These are phyloP conservation scores for Excalfactoria chinensis DNA, from an alignment of 2,113 vertebrate species.

Conservation along the genomic window DNA sequence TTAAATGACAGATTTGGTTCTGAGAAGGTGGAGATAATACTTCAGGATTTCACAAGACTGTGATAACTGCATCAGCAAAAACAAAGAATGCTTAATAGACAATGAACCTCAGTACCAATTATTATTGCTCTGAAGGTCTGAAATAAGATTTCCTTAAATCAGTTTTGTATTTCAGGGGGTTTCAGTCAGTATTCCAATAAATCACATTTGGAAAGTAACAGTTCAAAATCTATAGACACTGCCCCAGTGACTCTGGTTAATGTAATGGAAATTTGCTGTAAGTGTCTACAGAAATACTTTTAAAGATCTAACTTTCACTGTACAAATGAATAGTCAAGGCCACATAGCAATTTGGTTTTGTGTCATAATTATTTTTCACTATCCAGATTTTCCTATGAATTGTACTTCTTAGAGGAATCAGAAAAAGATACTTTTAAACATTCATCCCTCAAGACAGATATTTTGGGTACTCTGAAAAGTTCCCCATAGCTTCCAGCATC, in stretches of 20 bases:
- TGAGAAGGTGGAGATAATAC: neutral
- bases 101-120: neutral
- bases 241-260: neutral
- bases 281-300: neutral
- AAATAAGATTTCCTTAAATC: constrained; percentile 8
- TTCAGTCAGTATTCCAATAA: constrained; percentile 31
- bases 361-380: neutral
- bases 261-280: constrained; percentile 11
- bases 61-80: constrained; percentile 10
- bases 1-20: neutral
- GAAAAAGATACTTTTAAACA: neutral
- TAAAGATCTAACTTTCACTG: neutral
- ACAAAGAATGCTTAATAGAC: neutral
- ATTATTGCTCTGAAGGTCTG: neutral
- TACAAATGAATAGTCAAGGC: constrained; percentile 5
- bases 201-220: neutral
- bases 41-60: neutral
- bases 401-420: neutral
- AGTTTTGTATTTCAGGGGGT: neutral
- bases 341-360: neutral
- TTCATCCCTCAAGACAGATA: neutral
- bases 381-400: neutral
- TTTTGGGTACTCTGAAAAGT: neutral
- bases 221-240: constrained; percentile 5
- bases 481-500: rapidly evolving